Conservation (phyloP, 1,140 invertebrate species). For the Carcinoscorpius rotundicauda region DNA sequence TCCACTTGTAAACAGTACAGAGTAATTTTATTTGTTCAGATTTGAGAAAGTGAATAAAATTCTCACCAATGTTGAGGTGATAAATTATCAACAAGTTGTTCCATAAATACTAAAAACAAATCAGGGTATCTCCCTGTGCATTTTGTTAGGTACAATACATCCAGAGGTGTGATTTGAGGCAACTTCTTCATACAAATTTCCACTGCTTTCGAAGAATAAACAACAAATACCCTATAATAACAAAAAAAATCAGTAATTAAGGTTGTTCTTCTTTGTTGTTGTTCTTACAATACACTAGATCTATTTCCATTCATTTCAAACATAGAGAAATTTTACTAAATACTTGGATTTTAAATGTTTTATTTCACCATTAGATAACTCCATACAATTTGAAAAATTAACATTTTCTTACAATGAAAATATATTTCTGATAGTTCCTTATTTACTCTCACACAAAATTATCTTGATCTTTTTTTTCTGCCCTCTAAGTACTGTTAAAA, state of each 20-base stretch:
- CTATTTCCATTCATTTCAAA: too few relatives aligned
- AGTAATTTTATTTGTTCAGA: too few relatives aligned
- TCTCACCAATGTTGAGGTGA: conserved; percentile 11
- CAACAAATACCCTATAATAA: conserved; percentile 12
- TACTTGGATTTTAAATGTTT: too few relatives aligned
- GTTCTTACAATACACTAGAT: background rate
- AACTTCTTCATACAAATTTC: conserved; percentile 17
- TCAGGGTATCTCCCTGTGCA: conserved; percentile 9
- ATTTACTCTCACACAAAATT: too few relatives aligned
- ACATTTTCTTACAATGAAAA: too few relatives aligned
- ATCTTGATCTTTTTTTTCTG: too few relatives aligned
- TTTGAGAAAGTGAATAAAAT: background rate
- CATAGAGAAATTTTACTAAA: too few relatives aligned
- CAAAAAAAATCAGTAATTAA: background rate
- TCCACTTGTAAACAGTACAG: too few relatives aligned
- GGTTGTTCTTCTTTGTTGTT: background rate
- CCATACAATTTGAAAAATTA: too few relatives aligned
- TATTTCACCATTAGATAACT: too few relatives aligned
- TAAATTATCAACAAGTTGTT: conserved; percentile 11
- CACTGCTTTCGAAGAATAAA: conserved; percentile 10
- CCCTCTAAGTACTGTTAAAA: too few relatives aligned
- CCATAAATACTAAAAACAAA: conserved; percentile 16
- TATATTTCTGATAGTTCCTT: too few relatives aligned
- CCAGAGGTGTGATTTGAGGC: conserved; percentile 16
- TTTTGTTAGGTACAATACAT: conserved; percentile 18